phyloP scores from a whole-genome alignment of 2,888 invertebrate genomes.

The Drosophila demipolita region DNA sequence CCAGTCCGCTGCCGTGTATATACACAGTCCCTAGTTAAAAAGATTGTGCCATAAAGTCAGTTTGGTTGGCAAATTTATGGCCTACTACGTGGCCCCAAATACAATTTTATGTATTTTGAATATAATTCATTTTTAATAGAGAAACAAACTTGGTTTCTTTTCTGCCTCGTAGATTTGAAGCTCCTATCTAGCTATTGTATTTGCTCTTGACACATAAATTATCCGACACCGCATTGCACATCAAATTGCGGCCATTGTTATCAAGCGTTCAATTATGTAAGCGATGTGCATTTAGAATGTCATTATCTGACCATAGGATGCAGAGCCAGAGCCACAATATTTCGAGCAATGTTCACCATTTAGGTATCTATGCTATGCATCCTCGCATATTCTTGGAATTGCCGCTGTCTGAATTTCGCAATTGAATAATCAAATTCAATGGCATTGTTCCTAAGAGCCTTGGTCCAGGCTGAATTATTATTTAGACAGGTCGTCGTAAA shows the following conservation, averaged over 20 bases:
- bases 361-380: constrained; percentile 65
- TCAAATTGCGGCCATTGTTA: constrained; percentile 59
- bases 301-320: constrained; percentile 61
- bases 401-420: constrained; percentile 70
- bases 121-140: constrained; percentile 79
- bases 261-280: constrained; percentile 62
- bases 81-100: constrained; percentile 64
- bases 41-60: constrained; percentile 67
- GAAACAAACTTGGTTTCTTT: constrained; percentile 61
- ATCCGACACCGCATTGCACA: constrained; percentile 29
- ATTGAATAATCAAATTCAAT: constrained; percentile 75
- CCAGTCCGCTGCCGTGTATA: background rate
- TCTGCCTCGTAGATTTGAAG: constrained; percentile 7
- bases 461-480: constrained; percentile 64
- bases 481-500: constrained; percentile 63
- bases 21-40: constrained; percentile 20
- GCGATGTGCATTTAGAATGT: constrained; percentile 66
- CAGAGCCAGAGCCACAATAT: constrained; percentile 20
- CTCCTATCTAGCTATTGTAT: background rate
- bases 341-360: constrained; percentile 32
- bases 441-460: constrained; percentile 47
- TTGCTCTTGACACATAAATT: constrained; percentile 51
- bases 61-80: constrained; percentile 75
- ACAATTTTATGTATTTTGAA: constrained; percentile 63
- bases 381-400: constrained; percentile 62